Evolutionary conservation across 2,797 vertebrate genomes (phyloP), one percentile per base, ranked within the genome.

Genomic region (Tamandua tetradactyla): DNA sequence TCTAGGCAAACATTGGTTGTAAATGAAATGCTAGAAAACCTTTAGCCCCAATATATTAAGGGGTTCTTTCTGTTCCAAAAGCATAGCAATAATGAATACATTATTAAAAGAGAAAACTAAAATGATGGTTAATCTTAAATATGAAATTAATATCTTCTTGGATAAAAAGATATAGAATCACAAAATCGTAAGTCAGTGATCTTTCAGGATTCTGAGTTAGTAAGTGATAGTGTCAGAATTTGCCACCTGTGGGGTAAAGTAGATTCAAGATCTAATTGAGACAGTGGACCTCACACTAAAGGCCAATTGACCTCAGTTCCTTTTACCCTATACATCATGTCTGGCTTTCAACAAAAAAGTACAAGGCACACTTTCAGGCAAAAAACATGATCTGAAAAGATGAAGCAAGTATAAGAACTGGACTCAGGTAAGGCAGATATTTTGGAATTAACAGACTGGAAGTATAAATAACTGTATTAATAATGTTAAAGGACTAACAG

Each of bases 21-120:
- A 40, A 55, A 62, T 75, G 17, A 94, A 95, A 86, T 76, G 10
- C 55, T 80, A 17, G 23, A 71, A 20, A 78, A 69, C 7, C 69
- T 84, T 22, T 37, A 75, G 35, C 49, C 42, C 15, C 66, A n/a
- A n/a, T n/a, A n/a, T n/a, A n/a, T n/a, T n/a, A n/a, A n/a, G n/a
- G n/a, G n/a, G n/a, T n/a, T n/a, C n/a, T n/a, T 27, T 79, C 47
- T 93, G 32, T 72, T 62, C 68, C 32, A 69, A 93, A 75, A 61
- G 9, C 9, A 42, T 14, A 87, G 17, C 17, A 82, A 83, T 93
- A 47, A 93, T 27, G 3, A 92, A 57, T 66, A 72, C 0, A 23
- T 49, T 62, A 23, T 47, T 55, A 79, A 94, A 83, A 59, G 91
- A 79, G n/a, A 75, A 89, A 86, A 59, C 1, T 40, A 86, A 90